Base-by-base conservation (phyloP, 2,113 vertebrate species). In the Ranitomeya imitator region DNA sequence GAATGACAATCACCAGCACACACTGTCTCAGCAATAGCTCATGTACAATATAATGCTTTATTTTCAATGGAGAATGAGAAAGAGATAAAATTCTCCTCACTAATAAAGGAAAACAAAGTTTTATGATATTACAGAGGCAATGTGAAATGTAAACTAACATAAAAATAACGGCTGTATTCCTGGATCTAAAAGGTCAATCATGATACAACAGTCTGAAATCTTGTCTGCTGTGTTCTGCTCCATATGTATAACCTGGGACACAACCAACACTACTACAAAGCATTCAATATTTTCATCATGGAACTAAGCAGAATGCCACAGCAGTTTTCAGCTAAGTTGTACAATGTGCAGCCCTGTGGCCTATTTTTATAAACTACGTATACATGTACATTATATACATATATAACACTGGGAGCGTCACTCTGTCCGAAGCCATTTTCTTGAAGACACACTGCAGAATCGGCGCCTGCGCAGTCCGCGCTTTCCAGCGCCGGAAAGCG, bases 1-100 rank as follows among this genome's bases (percentile, higher is more conserved):
- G 55, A 78, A 63, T 79, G 74, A 61, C 37, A 86, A 86, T 55
- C 60, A 52, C 52, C 8, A 15, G 15, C 73, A 23, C 31, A 77
- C 15, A 76, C 4, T 2, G 77, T n/a, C 55, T n/a, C 52, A 57
- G 77, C 51, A 5, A 79, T 55, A 55, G 52, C 52, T 79, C n/a
- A 57, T 79, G 52, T 57, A 79, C 52, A 55, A 57, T n/a, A 57
- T 23, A 52, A 57, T 55, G 7, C 51, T 79, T 23, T 79, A 55
- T 23, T 23, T 79, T 51, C n/a, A 79, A 57, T 55, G 51, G 19
- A 55, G 23, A 79, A 79, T 79, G 52, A 57, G 14, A 61, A 63
- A 37, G 6, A 83, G 31, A 67, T 51, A 65, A 55, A 79, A 83
- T 23, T 19, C 57, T 37, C 60, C n/a, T 61, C 15, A 3, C 23